phyloP scores from a whole-genome alignment of 2,113 vertebrate genomes.

The Myxocyprinus asiaticus region DNA sequence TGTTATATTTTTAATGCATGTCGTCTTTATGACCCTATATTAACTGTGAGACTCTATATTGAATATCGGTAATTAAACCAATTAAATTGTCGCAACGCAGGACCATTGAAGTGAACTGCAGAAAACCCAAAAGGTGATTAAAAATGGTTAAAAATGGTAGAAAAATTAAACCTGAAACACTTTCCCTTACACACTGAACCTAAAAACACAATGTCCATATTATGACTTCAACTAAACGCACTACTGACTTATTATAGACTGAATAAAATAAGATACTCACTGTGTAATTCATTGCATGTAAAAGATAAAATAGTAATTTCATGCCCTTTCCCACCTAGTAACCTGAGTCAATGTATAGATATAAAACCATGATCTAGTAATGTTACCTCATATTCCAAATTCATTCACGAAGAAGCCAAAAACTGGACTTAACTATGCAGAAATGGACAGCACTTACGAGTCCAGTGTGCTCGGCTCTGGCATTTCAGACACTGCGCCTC shows the following conservation, averaged over 20 bases:
- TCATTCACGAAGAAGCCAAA: not conserved
- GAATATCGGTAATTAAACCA: too few relatives aligned
- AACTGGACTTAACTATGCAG: not conserved
- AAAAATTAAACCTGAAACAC: too few relatives aligned
- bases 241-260: too few relatives aligned
- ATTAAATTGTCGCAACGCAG: too few relatives aligned
- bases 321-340: not conserved
- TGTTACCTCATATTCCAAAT: not conserved
- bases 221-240: not conserved
- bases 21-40: too few relatives aligned
- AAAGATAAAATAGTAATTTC: not conserved
- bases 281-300: not conserved
- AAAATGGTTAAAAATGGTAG: too few relatives aligned
- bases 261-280: not conserved
- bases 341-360: not conserved
- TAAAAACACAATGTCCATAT: not conserved
- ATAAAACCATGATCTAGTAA: not conserved
- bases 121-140: too few relatives aligned
- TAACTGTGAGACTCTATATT: too few relatives aligned
- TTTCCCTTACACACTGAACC: too few relatives aligned
- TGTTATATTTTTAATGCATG: too few relatives aligned
- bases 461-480: constrained; percentile 60
- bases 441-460: constrained; percentile 59
- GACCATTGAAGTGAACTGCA: too few relatives aligned
- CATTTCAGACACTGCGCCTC: constrained; percentile 64